These are phyloP conservation scores for Microctenopoma lineatum DNA, from an alignment of 2,797 vertebrate genomes.

Conservation along the genomic window DNA sequence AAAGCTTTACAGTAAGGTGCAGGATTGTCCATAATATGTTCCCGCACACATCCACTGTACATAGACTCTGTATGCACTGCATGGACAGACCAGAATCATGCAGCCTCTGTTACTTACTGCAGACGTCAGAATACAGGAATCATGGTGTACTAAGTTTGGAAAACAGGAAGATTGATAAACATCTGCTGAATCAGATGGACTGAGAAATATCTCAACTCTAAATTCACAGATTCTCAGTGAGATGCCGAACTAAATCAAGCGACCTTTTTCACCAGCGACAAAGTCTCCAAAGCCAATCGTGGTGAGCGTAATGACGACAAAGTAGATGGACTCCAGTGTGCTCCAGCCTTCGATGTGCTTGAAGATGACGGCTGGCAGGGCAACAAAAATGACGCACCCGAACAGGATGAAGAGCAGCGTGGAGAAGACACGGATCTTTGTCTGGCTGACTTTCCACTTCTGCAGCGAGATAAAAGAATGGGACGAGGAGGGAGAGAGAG, in stretches of 20 bases:
- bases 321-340: constrained; percentile 96
- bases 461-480: constrained; percentile 51
- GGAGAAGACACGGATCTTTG: constrained; percentile 97
- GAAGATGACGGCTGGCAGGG: constrained; percentile 95
- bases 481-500: neutral
- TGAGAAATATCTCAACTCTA: constrained; percentile 29
- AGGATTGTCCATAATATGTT: too few relatives aligned
- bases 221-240: constrained; percentile 20
- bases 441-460: constrained; percentile 99
- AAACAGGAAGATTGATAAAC: constrained; percentile 10
- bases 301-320: constrained; percentile 97
- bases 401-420: constrained; percentile 97
- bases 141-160: neutral
- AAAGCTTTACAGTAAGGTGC: too few relatives aligned
- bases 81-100: too few relatives aligned
- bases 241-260: constrained; percentile 27
- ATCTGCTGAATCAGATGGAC: constrained; percentile 35
- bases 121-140: constrained; percentile 6
- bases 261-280: constrained; percentile 90
- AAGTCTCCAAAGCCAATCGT: constrained; percentile 99
- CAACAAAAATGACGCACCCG: constrained; percentile 97
- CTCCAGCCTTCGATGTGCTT: constrained; percentile 98
- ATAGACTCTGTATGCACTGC: too few relatives aligned
- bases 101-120: neutral
- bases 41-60: too few relatives aligned